Evolutionary conservation across 2,888 invertebrate species (phyloP).

Genomic region (Phortica okadai): DNA sequence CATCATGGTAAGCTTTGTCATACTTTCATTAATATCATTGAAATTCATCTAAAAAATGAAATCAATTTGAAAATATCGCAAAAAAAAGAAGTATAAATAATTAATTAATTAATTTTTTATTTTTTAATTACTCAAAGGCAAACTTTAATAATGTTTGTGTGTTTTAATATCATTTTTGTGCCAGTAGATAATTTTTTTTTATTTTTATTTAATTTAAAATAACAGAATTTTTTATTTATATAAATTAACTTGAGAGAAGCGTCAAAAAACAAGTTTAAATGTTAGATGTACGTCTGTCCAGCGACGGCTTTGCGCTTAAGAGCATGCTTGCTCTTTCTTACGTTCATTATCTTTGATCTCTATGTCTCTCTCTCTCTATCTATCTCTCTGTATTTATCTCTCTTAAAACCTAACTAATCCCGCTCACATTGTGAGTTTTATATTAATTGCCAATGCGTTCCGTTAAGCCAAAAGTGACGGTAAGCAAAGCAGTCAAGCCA

Average conservation of each 20-base stretch:
- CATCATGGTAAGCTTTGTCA: constrained; percentile 77
- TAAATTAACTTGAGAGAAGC: constrained; percentile 7
- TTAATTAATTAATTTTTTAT: constrained; percentile 31
- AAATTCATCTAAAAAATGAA: constrained; percentile 58
- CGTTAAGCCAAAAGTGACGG: neutral
- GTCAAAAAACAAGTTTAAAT: neutral
- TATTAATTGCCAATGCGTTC: neutral
- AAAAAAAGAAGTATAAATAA: constrained; percentile 2
- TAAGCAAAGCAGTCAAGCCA: neutral
- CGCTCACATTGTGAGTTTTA: neutral
- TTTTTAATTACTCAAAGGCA: neutral
- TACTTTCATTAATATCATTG: constrained; percentile 76
- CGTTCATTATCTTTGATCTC: neutral
- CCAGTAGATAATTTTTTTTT: no score
- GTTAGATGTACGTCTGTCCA: neutral
- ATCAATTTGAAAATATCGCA: neutral
- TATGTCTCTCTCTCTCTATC: neutral
- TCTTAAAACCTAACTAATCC: neutral
- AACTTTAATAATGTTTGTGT: no score
- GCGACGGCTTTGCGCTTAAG: neutral
- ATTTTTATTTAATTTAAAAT: no score
- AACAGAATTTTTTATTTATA: constrained; percentile 31
- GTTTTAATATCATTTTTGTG: no score
- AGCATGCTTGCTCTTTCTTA: neutral
- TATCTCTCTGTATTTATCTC: neutral